Conservation (phyloP, 2,888 invertebrate species). For the Nezara viridula region DNA sequence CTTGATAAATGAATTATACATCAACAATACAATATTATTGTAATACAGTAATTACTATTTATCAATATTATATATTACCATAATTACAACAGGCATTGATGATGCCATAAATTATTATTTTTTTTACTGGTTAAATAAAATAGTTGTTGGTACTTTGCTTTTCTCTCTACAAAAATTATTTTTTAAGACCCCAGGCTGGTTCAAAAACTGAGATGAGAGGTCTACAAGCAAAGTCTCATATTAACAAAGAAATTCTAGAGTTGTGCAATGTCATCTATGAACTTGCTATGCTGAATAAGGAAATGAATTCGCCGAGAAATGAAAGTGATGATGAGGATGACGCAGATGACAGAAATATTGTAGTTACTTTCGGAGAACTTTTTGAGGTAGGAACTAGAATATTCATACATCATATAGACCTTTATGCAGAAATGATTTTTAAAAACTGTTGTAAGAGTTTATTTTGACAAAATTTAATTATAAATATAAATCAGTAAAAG, state of each 20-base stretch:
- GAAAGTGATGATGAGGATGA: constrained; percentile 62
- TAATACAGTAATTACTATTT: too few species aligned
- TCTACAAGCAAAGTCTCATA: constrained; percentile 86
- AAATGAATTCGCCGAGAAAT: constrained; percentile 62
- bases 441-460: neutral
- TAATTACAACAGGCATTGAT: too few species aligned
- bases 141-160: neutral
- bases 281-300: constrained; percentile 75
- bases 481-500: neutral
- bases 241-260: constrained; percentile 90
- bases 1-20: too few species aligned
- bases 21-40: too few species aligned
- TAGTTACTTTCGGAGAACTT: constrained; percentile 81
- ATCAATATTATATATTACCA: too few species aligned
- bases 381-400: constrained; percentile 81
- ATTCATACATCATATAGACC: neutral
- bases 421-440: neutral
- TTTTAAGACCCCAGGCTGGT: constrained; percentile 84
- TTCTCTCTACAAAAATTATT: neutral
- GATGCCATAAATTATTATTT: neutral
- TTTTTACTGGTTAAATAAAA: neutral
- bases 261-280: constrained; percentile 90
- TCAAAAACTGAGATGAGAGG: constrained; percentile 91
- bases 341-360: constrained; percentile 64
- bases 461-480: neutral